Percentiles rank a stretch among this genome's conserved stretches.
These are phyloP conservation scores for Trichoplusia ni DNA, from an alignment of 1,140 invertebrate species.

Conservation along the genomic window DNA sequence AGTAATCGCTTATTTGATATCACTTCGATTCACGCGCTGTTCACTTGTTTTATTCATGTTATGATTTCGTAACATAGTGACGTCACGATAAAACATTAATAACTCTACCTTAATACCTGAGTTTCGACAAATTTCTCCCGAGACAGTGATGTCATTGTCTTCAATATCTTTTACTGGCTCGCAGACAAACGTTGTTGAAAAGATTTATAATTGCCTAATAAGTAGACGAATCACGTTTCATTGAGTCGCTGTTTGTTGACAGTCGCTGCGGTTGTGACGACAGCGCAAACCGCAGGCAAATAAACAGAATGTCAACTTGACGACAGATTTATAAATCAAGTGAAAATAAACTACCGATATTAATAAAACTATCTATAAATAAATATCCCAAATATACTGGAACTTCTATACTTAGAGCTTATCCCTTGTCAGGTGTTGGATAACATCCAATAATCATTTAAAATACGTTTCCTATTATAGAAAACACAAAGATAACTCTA, in stretches of 20 bases:
- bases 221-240: constrained; percentile 50
- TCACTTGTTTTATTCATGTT: too few species aligned
- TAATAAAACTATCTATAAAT: too few species aligned
- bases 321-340: constrained; percentile 12
- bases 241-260: constrained; percentile 38
- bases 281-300: background rate
- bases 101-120: too few species aligned
- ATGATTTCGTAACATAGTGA: too few species aligned
- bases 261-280: constrained; percentile 34
- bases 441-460: too few species aligned
- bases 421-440: too few species aligned
- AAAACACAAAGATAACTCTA: constrained; percentile 4
- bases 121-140: background rate
- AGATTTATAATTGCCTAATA: constrained; percentile 44
- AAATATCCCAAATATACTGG: too few species aligned
- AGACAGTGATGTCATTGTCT: background rate
- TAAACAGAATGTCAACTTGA: constrained; percentile 8
- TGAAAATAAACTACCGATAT: background rate
- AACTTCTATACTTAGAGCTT: too few species aligned
- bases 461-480: constrained; percentile 12
- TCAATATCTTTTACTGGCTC: background rate
- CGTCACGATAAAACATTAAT: too few species aligned
- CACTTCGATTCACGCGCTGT: too few species aligned
- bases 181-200: constrained; percentile 1
- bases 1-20: too few species aligned